These are phyloP conservation scores for Ibidorhyncha struthersii DNA, from an alignment of 2,113 vertebrate species.

Conservation along the genomic window DNA sequence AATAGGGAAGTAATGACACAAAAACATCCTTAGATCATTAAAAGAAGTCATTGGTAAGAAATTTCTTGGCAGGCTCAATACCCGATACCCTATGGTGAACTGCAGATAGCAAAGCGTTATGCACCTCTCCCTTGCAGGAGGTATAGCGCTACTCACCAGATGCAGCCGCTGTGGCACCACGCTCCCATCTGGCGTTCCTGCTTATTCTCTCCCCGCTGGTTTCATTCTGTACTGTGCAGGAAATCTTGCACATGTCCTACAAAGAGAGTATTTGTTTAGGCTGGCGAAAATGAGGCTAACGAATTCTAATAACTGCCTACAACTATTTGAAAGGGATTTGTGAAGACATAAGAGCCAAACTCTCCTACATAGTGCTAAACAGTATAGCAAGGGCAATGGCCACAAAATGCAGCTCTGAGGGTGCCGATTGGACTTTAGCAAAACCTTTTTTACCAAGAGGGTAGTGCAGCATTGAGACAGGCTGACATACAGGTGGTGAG, in stretches of 20 bases:
- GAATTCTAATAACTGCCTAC: background rate
- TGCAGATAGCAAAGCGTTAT: background rate
- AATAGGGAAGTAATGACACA: background rate
- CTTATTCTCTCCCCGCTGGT: background rate
- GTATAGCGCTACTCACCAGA: background rate
- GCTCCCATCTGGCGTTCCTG: background rate
- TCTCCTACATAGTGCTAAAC: background rate
- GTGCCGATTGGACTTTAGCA: background rate
- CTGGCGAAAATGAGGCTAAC: background rate
- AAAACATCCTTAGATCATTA: background rate
- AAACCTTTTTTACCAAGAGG: background rate
- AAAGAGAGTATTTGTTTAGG: background rate
- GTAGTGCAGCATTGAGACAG: background rate
- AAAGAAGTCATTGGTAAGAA: background rate
- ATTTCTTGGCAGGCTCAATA: background rate
- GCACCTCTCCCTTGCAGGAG: background rate
- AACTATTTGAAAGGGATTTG: background rate
- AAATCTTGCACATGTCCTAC: background rate
- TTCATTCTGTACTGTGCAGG: background rate
- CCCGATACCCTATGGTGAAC: background rate
- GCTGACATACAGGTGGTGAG: background rate
- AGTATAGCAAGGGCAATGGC: background rate
- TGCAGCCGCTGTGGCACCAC: background rate
- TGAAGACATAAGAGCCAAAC: background rate
- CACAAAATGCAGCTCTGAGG: background rate